Base-by-base conservation (phyloP, 2,113 vertebrate species). In the Casuarius casuarius region DNA sequence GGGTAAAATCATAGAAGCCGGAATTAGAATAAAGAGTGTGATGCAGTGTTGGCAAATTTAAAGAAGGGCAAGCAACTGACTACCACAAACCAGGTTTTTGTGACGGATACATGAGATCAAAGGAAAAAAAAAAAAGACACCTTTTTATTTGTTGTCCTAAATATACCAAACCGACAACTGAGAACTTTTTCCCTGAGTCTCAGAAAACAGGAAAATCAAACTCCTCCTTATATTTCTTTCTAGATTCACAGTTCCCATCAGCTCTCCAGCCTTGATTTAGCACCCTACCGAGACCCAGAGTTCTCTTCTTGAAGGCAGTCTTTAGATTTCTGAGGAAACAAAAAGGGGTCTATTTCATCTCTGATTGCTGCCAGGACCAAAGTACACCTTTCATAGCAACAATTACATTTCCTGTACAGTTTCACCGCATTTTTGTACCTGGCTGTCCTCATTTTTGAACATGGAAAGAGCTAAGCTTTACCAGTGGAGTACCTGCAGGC, bases 401-500 rank as follows among this genome's bases (percentile, higher is more conserved):
- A 91, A 73, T 86, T 91, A 71, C 18, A 59, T 88, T 96, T 96
- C 25, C 63, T 90, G 33, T 78, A 66, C 0, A 1, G 22, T 89
- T 96, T 92, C 68, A 90, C 16, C 11, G 8, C 84, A 38, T 84
- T 87, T 67, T 81, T 92, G 19, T 89, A 88, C 65, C 63, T 94
- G 73, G 29, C 74, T 87, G 9, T 90, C 82, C 54, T 88, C 54
- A 38, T 78, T 83, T 87, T 23, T 42, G 58, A 44, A 67, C 54
- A 87, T 38, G 52, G 59, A 63, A 95, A 76, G 35, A 33, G 62
- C 26, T 87, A 54, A 91, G 75, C 44, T 38, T 91, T 94, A 44
- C 76, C 80, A 86, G 65, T 31, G 86, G 83, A 84, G 21, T 58
- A 76, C 40, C 91, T 91, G 67, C 44, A 91, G 66, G 49, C 0